Conservation (phyloP, 2,888 invertebrate species). For the Cantharis flavilabris region DNA sequence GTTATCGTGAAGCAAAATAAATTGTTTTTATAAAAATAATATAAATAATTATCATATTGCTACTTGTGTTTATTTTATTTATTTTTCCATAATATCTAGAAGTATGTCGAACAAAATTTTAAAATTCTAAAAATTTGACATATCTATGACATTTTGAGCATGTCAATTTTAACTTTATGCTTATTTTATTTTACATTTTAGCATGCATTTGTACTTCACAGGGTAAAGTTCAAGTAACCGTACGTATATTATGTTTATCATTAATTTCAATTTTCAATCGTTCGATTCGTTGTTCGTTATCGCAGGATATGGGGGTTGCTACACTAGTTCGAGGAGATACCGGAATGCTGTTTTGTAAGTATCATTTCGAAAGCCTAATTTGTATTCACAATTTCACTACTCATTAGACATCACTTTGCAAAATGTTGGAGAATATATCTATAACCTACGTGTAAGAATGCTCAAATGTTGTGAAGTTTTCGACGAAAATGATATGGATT, state of each 20-base stretch:
- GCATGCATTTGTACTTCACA: conserved; percentile 28
- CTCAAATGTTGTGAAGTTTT: conserved; percentile 47
- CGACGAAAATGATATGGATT: conserved; percentile 41
- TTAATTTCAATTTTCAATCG: not conserved
- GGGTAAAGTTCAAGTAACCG: conserved; percentile 37
- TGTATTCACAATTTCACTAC: not conserved
- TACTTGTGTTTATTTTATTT: not conserved
- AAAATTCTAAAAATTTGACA: conserved; percentile 7
- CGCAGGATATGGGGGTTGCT: conserved; percentile 42
- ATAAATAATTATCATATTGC: conserved; percentile 33
- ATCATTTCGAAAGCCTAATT: not conserved
- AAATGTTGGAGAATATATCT: conserved; percentile 35
- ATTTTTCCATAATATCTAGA: not conserved
- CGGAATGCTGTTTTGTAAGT: conserved; percentile 47
- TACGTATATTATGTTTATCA: conserved; percentile 12
- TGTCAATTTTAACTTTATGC: conserved; percentile 39
- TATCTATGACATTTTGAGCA: conserved; percentile 30
- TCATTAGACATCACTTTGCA: conserved; percentile 37
- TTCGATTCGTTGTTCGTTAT: not conserved
- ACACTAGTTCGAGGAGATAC: conserved; percentile 41
- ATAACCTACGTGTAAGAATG: conserved; percentile 44
- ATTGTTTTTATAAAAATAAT: conserved; percentile 52
- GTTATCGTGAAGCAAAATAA: conserved; percentile 51
- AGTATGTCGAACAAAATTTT: not conserved
- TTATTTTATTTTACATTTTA: conserved; percentile 37